A percentile compares a stretch with the other conserved stretches of the same genome.
phyloP scores from a whole-genome alignment of 2,113 vertebrate genomes.

The Cheirogaleus medius region DNA sequence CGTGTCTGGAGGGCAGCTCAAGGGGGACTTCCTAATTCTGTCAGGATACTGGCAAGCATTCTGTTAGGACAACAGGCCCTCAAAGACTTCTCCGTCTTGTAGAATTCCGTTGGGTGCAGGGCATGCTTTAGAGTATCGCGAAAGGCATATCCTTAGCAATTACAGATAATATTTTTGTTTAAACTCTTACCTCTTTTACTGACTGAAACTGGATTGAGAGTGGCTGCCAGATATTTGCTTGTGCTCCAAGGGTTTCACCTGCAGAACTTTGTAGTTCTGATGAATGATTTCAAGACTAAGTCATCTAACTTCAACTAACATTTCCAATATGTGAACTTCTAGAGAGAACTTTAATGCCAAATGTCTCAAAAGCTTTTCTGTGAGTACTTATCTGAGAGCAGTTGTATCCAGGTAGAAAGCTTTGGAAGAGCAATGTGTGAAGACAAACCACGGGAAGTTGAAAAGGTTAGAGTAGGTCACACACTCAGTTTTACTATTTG shows the following conservation, averaged over 20 bases:
- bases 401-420: neutral
- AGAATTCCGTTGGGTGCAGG: neutral
- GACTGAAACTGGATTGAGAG: neutral
- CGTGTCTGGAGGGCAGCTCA: constrained; percentile 77
- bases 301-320: neutral
- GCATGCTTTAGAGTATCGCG: neutral
- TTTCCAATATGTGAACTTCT: neutral
- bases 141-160: neutral
- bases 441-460: neutral
- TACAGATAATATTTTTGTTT: constrained; percentile 31
- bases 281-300: neutral
- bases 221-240: neutral
- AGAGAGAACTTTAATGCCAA: neutral
- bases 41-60: constrained; percentile 76
- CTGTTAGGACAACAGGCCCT: neutral
- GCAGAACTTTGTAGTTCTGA: neutral
- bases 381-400: neutral
- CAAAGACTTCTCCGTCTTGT: neutral
- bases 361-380: constrained; percentile 8
- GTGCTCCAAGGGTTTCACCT: neutral
- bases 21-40: constrained; percentile 80
- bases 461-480: neutral
- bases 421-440: constrained; percentile 3
- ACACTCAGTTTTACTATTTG: neutral
- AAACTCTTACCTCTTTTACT: constrained; percentile 21